Base-by-base conservation (phyloP, 53 echinoderm and acorn worm species). In the Holothuria scabra region DNA sequence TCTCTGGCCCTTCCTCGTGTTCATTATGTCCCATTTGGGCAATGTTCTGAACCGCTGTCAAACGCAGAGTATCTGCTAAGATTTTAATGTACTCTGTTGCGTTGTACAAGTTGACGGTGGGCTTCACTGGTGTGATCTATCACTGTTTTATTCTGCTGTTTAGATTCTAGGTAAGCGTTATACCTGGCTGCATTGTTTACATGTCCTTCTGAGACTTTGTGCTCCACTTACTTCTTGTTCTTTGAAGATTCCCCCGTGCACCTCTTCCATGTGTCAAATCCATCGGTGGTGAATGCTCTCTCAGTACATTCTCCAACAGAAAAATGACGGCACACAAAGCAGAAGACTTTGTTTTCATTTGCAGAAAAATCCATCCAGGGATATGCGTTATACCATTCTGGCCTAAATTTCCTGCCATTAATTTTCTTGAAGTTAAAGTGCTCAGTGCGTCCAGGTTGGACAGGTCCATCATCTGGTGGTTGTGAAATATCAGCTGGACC, bases 71-170 rank as follows among this genome's bases (percentile, higher is more conserved):
- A n/a, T n/a, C n/a, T n/a, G n/a, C n/a, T n/a, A 33, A n/a, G 32
- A 68, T 83, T 71, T 83, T 83, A 28, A 83, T 8, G 48, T 72
- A 74, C 69, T 35, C 84, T 29, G 84, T 83, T 83, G 37, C 70
- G 26, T 59, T 83, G 12, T 37, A 83, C 84, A 72, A n/a, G 21
- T 38, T 71, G 21, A 72, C 38, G 68, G 68, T 82, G 82, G 19
- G 28, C 82, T 74, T 70, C 37, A 10, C 46, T 28, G 23, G 37
- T 24, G 34, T 33, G 38, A 22, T 83, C 84, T 74, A 22, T 28
- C 25, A 83, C 68, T 35, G 68, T 76, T 49, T 38, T 76, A 23
- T 76, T 58, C 58, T 58, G 13, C 20, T 16, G 20, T 58, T 58
- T 58, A 16, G 58, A 16, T 20, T 13, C 20, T 8, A 46, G 46